Conservation (phyloP, 2,113 vertebrate genomes). For the Pholis gunnellus region DNA sequence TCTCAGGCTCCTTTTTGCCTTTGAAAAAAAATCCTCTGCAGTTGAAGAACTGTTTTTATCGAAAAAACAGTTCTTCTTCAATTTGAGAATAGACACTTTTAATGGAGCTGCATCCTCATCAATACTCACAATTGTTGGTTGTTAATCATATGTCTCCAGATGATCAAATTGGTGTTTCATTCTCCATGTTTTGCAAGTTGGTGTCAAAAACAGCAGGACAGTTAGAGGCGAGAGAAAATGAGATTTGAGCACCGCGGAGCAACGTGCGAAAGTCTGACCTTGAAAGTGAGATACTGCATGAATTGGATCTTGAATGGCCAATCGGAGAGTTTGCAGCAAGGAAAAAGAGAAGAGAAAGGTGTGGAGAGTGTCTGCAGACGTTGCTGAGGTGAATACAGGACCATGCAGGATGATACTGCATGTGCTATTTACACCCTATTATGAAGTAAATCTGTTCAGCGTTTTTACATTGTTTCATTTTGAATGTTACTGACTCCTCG, state of each 20-base stretch:
- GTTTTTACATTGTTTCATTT: neutral
- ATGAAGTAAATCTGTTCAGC: neutral
- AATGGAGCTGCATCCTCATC: neutral
- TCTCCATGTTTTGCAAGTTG: neutral
- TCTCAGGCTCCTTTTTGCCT: conserved; percentile 15
- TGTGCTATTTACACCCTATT: neutral
- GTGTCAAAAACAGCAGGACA: neutral
- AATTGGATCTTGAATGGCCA: conserved; percentile 1
- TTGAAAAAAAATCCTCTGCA: neutral
- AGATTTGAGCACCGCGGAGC: conserved; percentile 9
- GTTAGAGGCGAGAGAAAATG: conserved; percentile 2
- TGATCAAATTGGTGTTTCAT: neutral
- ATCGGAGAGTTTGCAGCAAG: conserved; percentile 5
- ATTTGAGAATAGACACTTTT: neutral
- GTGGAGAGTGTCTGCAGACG: conserved; percentile 15
- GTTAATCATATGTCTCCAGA: neutral
- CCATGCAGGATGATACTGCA: neutral
- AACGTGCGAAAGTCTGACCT: conserved; percentile 30
- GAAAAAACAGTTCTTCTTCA: neutral
- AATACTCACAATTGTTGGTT: neutral
- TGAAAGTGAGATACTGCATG: conserved; percentile 11
- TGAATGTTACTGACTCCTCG: neutral
- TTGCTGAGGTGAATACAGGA: conserved; percentile 14
- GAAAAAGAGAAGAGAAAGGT: conserved; percentile 14
- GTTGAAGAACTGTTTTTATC: conserved; percentile 4